phyloP scores from a whole-genome alignment of 2,797 vertebrate species.

The Syndactyla subalaris region DNA sequence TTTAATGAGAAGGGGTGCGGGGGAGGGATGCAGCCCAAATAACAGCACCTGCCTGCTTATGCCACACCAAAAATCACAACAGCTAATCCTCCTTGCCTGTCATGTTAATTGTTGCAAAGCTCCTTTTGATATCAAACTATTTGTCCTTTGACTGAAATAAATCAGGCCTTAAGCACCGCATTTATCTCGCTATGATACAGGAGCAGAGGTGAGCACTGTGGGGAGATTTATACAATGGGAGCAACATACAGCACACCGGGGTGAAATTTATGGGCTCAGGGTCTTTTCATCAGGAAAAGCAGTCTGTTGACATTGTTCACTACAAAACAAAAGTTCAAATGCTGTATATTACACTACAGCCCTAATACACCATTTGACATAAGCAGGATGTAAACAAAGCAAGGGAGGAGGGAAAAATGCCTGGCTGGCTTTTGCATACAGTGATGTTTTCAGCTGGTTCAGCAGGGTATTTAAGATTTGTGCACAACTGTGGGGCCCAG shows the following conservation, averaged over 20 bases:
- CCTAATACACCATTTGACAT: background rate
- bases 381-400: constrained; percentile 30
- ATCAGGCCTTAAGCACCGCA: constrained; percentile 61
- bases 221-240: constrained; percentile 41
- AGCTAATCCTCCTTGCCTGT: constrained; percentile 70
- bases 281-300: constrained; percentile 33
- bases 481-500: background rate
- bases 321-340: constrained; percentile 43
- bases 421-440: fast-evolving
- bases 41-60: constrained; percentile 72
- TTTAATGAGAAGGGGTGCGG: constrained; percentile 35
- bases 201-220: constrained; percentile 59
- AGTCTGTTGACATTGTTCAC: constrained; percentile 29
- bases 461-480: background rate
- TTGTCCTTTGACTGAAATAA: constrained; percentile 73
- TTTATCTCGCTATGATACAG: constrained; percentile 58
- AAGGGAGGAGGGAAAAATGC: background rate
- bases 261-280: constrained; percentile 10
- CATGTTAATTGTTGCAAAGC: constrained; percentile 62
- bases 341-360: background rate
- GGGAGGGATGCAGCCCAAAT: constrained; percentile 43
- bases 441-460: background rate
- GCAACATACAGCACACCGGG: background rate
- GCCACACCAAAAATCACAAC: constrained; percentile 39
- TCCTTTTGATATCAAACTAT: constrained; percentile 69